Evolutionary conservation across 2,113 vertebrate genomes (phyloP).

Genomic region (Cinclus cinclus): DNA sequence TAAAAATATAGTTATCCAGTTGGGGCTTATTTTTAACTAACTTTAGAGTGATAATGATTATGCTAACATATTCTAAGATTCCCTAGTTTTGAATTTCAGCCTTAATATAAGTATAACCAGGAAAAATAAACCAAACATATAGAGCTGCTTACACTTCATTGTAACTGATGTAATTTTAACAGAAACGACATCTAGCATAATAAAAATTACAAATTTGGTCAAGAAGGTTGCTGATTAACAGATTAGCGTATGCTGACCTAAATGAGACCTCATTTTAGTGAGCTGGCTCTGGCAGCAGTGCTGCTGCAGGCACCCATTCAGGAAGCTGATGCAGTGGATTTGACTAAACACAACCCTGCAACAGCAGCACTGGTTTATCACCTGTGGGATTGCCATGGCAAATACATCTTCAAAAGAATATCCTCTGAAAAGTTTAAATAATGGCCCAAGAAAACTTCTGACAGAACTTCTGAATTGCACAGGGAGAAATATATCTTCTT

Average conservation of each 20-base stretch:
- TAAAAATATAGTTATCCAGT: neutral
- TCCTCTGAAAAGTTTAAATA: neutral
- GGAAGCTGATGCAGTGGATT: neutral
- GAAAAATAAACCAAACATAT: neutral
- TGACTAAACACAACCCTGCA: neutral
- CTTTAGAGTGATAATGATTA: neutral
- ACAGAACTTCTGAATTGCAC: neutral
- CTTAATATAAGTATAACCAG: neutral
- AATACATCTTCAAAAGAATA: neutral
- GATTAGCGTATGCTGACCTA: neutral
- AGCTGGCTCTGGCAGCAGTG: neutral
- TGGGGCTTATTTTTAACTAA: conserved; percentile 10
- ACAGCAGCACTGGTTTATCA: neutral
- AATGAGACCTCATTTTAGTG: neutral
- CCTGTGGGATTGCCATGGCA: neutral
- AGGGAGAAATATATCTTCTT: neutral
- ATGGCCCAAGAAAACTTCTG: neutral
- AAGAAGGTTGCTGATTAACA: neutral
- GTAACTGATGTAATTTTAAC: neutral
- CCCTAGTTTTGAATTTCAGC: neutral
- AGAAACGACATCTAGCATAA: neutral
- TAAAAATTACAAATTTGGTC: neutral
- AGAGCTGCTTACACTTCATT: neutral
- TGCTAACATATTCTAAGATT: neutral
- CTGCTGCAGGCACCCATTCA: neutral